Conservation (phyloP, 1,140 invertebrate genomes). For the Macrocentrus cingulum region DNA sequence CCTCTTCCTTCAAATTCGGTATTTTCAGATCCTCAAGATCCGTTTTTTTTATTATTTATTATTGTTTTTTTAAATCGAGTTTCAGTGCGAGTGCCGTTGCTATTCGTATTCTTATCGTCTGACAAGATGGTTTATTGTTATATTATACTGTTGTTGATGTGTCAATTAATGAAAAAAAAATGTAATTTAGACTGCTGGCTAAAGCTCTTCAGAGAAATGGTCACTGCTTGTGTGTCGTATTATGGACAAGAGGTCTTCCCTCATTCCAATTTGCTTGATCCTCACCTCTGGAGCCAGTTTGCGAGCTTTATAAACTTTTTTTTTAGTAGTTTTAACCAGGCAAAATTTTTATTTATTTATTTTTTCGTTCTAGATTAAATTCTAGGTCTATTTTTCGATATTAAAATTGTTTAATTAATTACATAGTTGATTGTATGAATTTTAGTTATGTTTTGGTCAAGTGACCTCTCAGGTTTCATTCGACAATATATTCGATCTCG, state of each 20-base stretch:
- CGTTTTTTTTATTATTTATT: slow-evolving; percentile 3
- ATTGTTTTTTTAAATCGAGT: slow-evolving; percentile 1
- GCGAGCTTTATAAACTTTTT: slow-evolving; percentile 37
- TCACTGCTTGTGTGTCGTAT: slow-evolving; percentile 58
- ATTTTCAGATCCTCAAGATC: slow-evolving; percentile 12
- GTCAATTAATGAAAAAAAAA: background rate
- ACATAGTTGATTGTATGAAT: too few relatives aligned
- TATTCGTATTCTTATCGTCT: too few relatives aligned
- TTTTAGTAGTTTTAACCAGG: slow-evolving; percentile 25
- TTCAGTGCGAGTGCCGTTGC: too few relatives aligned
- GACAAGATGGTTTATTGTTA: too few relatives aligned
- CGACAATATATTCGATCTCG: too few relatives aligned
- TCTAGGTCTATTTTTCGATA: too few relatives aligned
- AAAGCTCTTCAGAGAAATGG: slow-evolving; percentile 58
- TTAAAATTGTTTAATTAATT: too few relatives aligned
- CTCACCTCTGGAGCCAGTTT: slow-evolving; percentile 60
- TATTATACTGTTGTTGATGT: background rate
- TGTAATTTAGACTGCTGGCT: slow-evolving; percentile 32
- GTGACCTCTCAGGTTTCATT: too few relatives aligned
- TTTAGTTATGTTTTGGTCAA: too few relatives aligned
- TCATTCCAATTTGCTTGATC: slow-evolving; percentile 60
- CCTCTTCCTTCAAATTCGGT: too few relatives aligned
- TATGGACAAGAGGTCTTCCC: slow-evolving; percentile 57
- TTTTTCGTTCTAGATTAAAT: too few relatives aligned
- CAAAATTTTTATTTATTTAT: too few relatives aligned